Percentiles rank a stretch among this genome's conserved stretches.
Conservation (phyloP, 2,888 invertebrate species). For the Heliconius aoede region DNA sequence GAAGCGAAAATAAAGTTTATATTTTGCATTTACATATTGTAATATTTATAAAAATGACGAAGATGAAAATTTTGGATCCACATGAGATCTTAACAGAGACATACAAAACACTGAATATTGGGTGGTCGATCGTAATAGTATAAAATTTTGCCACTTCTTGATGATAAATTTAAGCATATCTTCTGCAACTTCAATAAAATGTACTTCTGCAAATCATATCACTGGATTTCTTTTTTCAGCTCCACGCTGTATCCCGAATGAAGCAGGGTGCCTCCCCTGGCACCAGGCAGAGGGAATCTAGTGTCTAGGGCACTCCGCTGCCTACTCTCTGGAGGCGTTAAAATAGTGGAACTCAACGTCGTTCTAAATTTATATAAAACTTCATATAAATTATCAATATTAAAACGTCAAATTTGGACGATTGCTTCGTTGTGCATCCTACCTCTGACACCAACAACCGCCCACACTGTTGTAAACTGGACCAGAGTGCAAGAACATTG, state of each 20-base stretch:
- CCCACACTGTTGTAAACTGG: too few species aligned
- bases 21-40: not conserved
- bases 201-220: not conserved
- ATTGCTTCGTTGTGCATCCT: not conserved
- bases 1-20: not conserved
- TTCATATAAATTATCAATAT: not conserved
- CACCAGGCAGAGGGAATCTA: too few species aligned
- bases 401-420: not conserved
- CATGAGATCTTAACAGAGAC: too few species aligned
- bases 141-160: too few species aligned
- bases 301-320: too few species aligned
- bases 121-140: not conserved
- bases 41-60: not conserved
- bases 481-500: slow-evolving; percentile 35
- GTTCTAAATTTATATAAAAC: not conserved
- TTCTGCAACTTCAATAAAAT: not conserved
- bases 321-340: too few species aligned
- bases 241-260: too few species aligned
- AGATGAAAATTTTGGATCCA: too few species aligned
- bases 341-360: too few species aligned
- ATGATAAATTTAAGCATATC: too few species aligned
- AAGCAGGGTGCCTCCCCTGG: too few species aligned
- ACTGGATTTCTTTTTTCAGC: too few species aligned
- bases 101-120: not conserved
- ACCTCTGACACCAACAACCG: slow-evolving; percentile 19